Evolutionary conservation across 2,797 vertebrate genomes (phyloP), one percentile per base, ranked within the genome.

Genomic region (Chaunax sp.): DNA sequence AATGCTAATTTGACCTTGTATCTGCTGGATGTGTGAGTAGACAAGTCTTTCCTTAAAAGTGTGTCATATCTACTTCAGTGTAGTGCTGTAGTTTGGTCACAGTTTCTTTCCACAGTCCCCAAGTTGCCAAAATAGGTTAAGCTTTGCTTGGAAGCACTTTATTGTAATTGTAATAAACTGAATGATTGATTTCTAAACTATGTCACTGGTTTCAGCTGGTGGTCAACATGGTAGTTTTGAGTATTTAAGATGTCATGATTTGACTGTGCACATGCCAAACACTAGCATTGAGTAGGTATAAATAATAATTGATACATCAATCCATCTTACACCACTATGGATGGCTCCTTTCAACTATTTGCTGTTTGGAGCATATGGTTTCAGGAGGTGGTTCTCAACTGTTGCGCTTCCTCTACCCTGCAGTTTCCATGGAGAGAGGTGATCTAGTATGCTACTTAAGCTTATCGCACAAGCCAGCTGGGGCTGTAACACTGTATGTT

Each of bases 381-480:
- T 69, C n/a, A 63, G 33, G 37, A 66, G 28, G 58, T 64, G 50
- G 53, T n/a, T 38, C 35, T 43, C 54, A 43, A 68, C 60, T 68
- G 54, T 40, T 64, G 40, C 54, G 41, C 52, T 23, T 73, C 63
- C 45, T 52, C 65, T 61, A 51, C 55, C 54, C 64, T 15, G 50
- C 47, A 44, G 73, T 89, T 90, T 87, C 83, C 69, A 85, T 70
- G 72, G 87, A 84, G 75, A 88, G 63, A 76, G 75, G 76, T 81
- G 80, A 85, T 89, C 61, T 55, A 28, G 57, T 41, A 72, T 11
- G n/a, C 77, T 69, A 85, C 73, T 85, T 86, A 85, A 87, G 64
- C 85, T 87, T 87, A 89, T 92, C 86, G 6, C 66, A 55, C 69
- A 58, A 69, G 73, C 67, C 88, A 89, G 85, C 83, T 80, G 76